Base-by-base conservation (phyloP, 2,113 vertebrate genomes). In the Pelecanoides urinatrix region DNA sequence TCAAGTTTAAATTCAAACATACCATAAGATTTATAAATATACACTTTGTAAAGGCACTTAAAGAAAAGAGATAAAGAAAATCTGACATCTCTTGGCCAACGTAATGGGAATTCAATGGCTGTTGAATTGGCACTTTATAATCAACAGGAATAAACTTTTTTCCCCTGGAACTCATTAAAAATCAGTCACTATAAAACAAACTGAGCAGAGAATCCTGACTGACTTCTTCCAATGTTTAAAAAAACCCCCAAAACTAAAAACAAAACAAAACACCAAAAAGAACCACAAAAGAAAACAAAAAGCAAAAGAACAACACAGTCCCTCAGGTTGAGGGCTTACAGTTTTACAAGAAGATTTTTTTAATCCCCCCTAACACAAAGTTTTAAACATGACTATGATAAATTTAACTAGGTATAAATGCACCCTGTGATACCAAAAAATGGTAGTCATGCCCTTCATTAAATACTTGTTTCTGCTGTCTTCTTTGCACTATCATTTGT, bases 361-460 rank as follows among this genome's bases (percentile, higher is more conserved):
- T 79, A 26, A 65, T 11, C 0, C 1, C 10, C 11, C 4, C 6
- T 40, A 86, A 71, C 6, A 88, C n/a, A n/a, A 76, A 20, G 32
- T 38, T 81, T 74, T 36, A 29, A 84, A 58, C 8, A 20, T 13
- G 11, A 42, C 36, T 27, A 21, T 30, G 10, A 71, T 40, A 72
- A 86, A 61, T 52, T 84, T 56, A 80, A 49, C 55, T 56, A 12
- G 2, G 22, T 26, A n/a, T 62, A 76, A 86, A 59, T 26, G 44
- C 63, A 53, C 61, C 23, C 34, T 65, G 7, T 4, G 34, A 20
- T 58, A 38, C 45, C 18, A 77, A 86, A 86, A 85, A 58, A 26
- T 0, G 0, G 36, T 1, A 49, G 38, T 11, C 22, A n/a, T 38
- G n/a, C 36, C 38, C 53, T 72, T 75, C 23, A 59, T 30, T 45